phyloP scores from a whole-genome alignment of 2,888 invertebrate genomes.

The Onchidella celtica region DNA sequence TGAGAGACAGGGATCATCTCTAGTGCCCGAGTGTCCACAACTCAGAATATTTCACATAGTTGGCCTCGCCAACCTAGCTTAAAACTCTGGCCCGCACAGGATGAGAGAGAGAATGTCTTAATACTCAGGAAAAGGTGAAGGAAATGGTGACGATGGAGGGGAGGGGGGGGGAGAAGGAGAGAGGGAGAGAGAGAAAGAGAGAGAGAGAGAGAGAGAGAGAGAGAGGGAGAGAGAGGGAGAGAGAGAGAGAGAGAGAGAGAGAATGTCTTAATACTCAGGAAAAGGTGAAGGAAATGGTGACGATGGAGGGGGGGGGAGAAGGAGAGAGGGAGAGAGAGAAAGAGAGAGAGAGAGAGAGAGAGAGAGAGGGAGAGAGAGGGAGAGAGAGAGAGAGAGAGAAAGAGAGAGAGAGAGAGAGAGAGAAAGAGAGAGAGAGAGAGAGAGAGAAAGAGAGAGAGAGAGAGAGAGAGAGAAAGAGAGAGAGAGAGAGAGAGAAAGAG shows the following conservation, averaged over 20 bases:
- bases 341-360: constrained; percentile 6
- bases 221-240: too few relatives aligned
- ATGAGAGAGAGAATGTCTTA: too few relatives aligned
- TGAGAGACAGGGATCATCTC: too few relatives aligned
- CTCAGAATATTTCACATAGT: too few relatives aligned
- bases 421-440: background rate
- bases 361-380: background rate
- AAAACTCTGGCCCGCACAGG: too few relatives aligned
- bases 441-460: background rate
- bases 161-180: too few relatives aligned
- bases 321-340: background rate
- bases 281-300: background rate
- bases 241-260: too few relatives aligned
- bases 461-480: background rate
- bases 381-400: background rate
- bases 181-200: too few relatives aligned
- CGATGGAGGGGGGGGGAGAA: background rate
- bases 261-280: background rate
- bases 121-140: background rate
- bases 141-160: constrained; percentile 21
- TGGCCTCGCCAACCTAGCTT: too few relatives aligned
- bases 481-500: background rate
- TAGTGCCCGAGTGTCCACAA: too few relatives aligned
- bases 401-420: background rate
- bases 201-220: too few relatives aligned